Evolutionary conservation across 2,888 invertebrate genomes (phyloP), one percentile per base, ranked within the genome.

Genomic region (Drosophila pegasa): DNA sequence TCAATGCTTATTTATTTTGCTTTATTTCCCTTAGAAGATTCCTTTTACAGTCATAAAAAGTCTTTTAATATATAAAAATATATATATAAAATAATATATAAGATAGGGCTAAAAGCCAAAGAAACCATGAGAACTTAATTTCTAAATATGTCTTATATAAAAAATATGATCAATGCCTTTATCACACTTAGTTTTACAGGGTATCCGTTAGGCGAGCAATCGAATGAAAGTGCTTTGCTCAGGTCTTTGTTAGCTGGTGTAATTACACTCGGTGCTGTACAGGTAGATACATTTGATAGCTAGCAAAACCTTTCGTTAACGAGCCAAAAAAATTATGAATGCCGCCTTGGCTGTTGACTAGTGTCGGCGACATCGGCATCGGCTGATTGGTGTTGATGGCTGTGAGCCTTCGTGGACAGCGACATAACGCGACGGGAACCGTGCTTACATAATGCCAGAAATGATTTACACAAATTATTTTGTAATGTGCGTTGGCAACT

Each of bases 381-480:
- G 31, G 40, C 56, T 65, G 78, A 76, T 73, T 77, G 78, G 69
- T 78, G 80, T 65, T 75, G 75, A 84, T 78, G 68, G 55, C 62
- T 43, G 38, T 41, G 61, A 25, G 43, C 16, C 40, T 38, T 16
- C 18, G 2, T 9, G 41, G 35, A 50, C 18, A 38, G 10, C 31
- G 25, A 12, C 12, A 6, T 8, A 20, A 12, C 31, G 27, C 33
- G 52, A 29, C 38, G 48, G 50, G 20, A 27, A 9, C 22, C 22
- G 25, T n/a, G 18, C 59, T 87, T 82, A 85, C 47, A 85, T 82
- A 82, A 87, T 71, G 75, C 48, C 65, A 64, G 65, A 68, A 71
- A 85, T 85, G 82, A 81, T 83, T 87, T 87, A 78, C 86, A 85
- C 85, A 87, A 85, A 83, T 81, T 87, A 87, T 85, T 87, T 82